phyloP scores from a whole-genome alignment of 2,113 vertebrate species.

The Megaptera novaeangliae region DNA sequence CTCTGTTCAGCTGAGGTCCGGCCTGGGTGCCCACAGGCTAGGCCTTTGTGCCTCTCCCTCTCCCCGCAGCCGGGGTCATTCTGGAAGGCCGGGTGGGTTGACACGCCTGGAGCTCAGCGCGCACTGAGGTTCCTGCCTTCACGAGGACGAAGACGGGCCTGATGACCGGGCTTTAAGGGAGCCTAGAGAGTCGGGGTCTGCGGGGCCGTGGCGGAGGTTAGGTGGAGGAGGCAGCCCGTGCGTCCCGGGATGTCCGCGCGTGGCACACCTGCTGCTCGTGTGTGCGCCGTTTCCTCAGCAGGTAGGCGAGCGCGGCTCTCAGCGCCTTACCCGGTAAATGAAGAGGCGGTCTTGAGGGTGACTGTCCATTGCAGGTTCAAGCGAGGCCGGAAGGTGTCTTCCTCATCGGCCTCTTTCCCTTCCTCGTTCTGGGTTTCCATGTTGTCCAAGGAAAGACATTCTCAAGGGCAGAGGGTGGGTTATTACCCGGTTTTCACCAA shows the following conservation, averaged over 20 bases:
- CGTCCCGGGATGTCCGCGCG: no score
- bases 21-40: no score
- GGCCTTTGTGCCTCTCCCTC: background rate
- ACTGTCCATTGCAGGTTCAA: background rate
- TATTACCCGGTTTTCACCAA: background rate
- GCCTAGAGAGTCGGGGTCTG: background rate
- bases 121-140: background rate
- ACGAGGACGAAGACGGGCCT: background rate
- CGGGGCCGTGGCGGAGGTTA: background rate
- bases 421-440: background rate
- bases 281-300: background rate
- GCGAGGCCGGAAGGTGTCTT: background rate
- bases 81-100: background rate
- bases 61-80: background rate
- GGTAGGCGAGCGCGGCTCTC: background rate
- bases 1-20: background rate
- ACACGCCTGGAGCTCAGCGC: background rate
- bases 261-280: no score
- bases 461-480: background rate
- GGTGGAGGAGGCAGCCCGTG: no score
- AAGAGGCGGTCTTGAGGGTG: background rate
- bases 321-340: background rate
- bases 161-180: background rate
- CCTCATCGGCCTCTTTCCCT: background rate
- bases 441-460: background rate